Conservation (phyloP, 2,113 vertebrate species). For the Hippocampus mohnikei region DNA sequence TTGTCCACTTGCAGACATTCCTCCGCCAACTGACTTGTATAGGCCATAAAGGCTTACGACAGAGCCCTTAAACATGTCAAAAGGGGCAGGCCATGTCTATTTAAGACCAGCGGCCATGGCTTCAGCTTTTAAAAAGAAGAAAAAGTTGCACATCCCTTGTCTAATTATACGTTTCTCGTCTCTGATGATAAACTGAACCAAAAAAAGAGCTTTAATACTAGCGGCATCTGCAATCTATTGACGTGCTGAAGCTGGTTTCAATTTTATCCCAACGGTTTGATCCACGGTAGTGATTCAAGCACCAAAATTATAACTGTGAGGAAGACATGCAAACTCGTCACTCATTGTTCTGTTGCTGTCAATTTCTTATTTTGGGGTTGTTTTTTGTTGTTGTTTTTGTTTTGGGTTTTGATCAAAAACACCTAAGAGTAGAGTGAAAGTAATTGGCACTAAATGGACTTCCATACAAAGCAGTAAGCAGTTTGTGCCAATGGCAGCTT, state of each 20-base stretch:
- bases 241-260: conserved; percentile 9
- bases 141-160: conserved; percentile 6
- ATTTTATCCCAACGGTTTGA: conserved; percentile 4
- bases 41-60: background rate
- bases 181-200: background rate
- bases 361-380: too few relatives aligned
- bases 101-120: background rate
- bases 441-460: too few relatives aligned
- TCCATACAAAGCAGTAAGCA: too few relatives aligned
- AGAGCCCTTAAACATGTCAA: conserved; percentile 23
- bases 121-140: conserved; percentile 2
- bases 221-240: background rate
- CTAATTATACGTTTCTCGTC: conserved; percentile 15
- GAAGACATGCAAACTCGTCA: too few relatives aligned
- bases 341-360: too few relatives aligned
- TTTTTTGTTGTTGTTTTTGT: too few relatives aligned
- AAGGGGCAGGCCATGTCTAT: conserved; percentile 9
- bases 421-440: too few relatives aligned
- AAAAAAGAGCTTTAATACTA: background rate
- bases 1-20: conserved; percentile 27
- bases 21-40: conserved; percentile 8
- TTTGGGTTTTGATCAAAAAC: too few relatives aligned
- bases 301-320: too few relatives aligned
- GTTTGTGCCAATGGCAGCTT: too few relatives aligned
- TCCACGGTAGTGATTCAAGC: background rate